Base-by-base conservation (phyloP, 1,140 invertebrate species). In the Carposina sasakii region DNA sequence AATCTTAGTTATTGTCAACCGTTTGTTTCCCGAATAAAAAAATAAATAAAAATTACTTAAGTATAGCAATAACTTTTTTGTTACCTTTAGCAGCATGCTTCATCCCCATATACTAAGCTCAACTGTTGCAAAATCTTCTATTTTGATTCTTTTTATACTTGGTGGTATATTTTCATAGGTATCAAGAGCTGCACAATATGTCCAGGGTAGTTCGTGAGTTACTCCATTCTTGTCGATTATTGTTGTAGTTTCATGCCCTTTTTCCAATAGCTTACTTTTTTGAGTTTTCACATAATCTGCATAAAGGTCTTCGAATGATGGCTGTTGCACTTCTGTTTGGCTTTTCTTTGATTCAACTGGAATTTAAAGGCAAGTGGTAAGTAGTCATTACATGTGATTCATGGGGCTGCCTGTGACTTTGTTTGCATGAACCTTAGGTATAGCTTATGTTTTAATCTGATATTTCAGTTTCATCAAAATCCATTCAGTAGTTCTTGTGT, bases 71-170 rank as follows among this genome's bases (percentile, higher is more conserved):
- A 16, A 17, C 17, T 20, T 39, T 39, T 12, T 42, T 23, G 17
- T 15, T 23, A 21, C 22, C 16, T 23, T 19, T 16, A 3, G 10
- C 16, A 40, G 15, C 19, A 30, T 23, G 12, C 5, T 28, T 74
- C 63, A 79, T 43, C 88, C 88, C 90, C 90, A 91, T 55, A 87
- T 74, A 19, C 67, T 73, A 54, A 89, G 76, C 50, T 76, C 64
- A 10, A 69, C 71, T 61, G 86, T 60, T 8, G 48, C 54, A 63
- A 90, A 87, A 60, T 87, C 85, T 28, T 86, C 79, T 0, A 74
- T 61, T 23, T 81, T 87, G 10, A 90, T 72, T 51, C 86, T 87
- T 57, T 81, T 86, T 12, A 90, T 24, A 19, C 90, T 91, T 12
- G 87, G 88, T 16, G 90, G 90, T 47, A 91, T 69, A 67, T 86